A percentile compares a stretch with the other conserved stretches of the same genome.
phyloP scores from a whole-genome alignment of 2,113 vertebrate species.

The Pseudopipra pipra region DNA sequence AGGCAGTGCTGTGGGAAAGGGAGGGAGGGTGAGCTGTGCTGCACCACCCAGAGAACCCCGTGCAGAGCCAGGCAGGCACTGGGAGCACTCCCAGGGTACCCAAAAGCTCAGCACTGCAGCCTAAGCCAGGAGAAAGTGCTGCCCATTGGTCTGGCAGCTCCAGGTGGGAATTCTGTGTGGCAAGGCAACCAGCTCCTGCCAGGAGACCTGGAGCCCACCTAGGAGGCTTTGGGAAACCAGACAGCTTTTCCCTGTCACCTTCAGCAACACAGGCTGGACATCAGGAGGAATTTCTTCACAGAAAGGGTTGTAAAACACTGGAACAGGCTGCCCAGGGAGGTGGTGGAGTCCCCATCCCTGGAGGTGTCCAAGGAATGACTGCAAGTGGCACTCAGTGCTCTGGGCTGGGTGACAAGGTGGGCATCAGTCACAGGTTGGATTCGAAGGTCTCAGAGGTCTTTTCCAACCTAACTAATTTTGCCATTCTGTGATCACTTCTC shows the following conservation, averaged over 20 bases:
- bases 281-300: not conserved
- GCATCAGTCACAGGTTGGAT: not conserved
- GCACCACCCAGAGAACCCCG: not conserved
- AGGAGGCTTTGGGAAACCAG: not conserved
- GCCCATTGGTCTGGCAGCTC: not conserved
- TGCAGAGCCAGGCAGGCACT: not conserved
- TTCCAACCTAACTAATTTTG: not conserved
- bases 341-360: not conserved
- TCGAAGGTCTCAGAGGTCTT: not conserved
- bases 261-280: not conserved
- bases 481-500: not conserved
- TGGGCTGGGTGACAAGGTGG: not conserved
- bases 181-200: not conserved
- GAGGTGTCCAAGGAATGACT: not conserved
- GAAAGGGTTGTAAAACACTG: not conserved
- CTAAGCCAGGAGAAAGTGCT: not conserved
- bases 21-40: not conserved
- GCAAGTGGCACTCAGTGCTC: not conserved
- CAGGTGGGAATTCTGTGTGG: too few species aligned
- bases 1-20: not conserved
- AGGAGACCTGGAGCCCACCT: not conserved
- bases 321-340: not conserved
- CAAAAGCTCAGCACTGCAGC: not conserved
- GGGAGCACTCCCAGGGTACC: fast-evolving
- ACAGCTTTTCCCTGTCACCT: not conserved